phyloP scores from a whole-genome alignment of 2,797 vertebrate genomes.

The Myotis daubentonii region DNA sequence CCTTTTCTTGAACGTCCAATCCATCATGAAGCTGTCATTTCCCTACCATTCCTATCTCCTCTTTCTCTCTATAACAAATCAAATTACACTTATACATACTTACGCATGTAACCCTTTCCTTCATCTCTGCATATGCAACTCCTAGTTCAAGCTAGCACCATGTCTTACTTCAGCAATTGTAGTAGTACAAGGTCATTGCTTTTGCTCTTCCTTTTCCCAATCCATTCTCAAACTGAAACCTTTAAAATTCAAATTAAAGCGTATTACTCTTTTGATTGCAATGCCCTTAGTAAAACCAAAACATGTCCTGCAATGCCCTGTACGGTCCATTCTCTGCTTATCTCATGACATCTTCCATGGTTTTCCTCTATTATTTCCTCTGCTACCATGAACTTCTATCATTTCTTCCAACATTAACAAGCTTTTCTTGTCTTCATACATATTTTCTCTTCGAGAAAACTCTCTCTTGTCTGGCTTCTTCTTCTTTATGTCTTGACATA shows the following conservation, averaged over 20 bases:
- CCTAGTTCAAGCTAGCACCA: neutral
- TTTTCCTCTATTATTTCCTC: neutral
- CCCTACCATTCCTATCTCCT: neutral
- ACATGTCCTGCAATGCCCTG: neutral
- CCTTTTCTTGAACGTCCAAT: neutral
- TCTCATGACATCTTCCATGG: neutral
- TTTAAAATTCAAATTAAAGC: neutral
- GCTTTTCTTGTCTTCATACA: slow-evolving; percentile 9
- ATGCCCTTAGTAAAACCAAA: neutral
- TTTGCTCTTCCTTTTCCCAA: neutral
- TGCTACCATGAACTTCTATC: neutral
- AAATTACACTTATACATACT: neutral
- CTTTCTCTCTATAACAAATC: neutral
- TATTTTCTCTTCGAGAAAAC: slow-evolving; percentile 33
- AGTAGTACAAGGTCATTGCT: neutral
- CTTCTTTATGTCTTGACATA: neutral
- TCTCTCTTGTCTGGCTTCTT: neutral
- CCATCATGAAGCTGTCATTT: neutral
- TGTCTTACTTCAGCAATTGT: neutral
- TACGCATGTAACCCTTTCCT: neutral
- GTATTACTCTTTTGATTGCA: neutral
- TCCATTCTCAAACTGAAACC: neutral
- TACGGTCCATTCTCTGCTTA: neutral
- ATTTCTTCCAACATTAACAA: neutral
- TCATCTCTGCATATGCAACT: neutral